Evolutionary conservation across 2,888 invertebrate genomes (phyloP).

Genomic region (Latrodectus elegans): DNA sequence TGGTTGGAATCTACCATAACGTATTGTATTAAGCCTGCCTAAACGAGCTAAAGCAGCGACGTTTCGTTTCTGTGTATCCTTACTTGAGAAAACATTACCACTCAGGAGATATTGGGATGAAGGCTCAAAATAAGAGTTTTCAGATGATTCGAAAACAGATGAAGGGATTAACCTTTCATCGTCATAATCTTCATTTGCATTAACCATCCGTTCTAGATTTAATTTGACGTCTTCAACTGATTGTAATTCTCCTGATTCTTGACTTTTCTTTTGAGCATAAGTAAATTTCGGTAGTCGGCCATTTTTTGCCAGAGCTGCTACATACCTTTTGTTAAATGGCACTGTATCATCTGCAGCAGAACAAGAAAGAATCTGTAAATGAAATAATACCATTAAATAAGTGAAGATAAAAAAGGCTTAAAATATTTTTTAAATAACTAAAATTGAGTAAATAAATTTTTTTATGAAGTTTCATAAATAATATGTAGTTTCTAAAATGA

Average conservation of each 20-base stretch:
- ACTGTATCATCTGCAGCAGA: conserved; percentile 16
- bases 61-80: conserved; percentile 40
- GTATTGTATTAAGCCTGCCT: conserved; percentile 50
- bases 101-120: neutral
- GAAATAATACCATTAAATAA: neutral
- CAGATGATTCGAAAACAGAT: conserved; percentile 36
- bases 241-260: conserved; percentile 24
- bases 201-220: neutral
- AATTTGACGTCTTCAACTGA: conserved; percentile 6
- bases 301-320: conserved; percentile 58
- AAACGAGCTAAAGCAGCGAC: conserved; percentile 51
- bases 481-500: too few relatives aligned
- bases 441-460: too few relatives aligned
- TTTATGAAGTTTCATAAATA: too few relatives aligned
- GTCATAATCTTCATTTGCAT: conserved; percentile 19
- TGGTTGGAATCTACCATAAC: conserved; percentile 37
- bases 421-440: too few relatives aligned
- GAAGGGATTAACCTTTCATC: conserved; percentile 41
- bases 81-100: neutral
- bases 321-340: conserved; percentile 43
- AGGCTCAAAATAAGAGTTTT: conserved; percentile 15
- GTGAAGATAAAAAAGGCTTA: too few relatives aligned
- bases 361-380: conserved; percentile 15
- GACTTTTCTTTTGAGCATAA: conserved; percentile 35
- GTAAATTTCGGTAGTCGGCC: conserved; percentile 51